Evolutionary conservation across 1,140 invertebrate genomes (phyloP), one percentile per base, ranked within the genome.

Genomic region (Cherax quadricarinatus): DNA sequence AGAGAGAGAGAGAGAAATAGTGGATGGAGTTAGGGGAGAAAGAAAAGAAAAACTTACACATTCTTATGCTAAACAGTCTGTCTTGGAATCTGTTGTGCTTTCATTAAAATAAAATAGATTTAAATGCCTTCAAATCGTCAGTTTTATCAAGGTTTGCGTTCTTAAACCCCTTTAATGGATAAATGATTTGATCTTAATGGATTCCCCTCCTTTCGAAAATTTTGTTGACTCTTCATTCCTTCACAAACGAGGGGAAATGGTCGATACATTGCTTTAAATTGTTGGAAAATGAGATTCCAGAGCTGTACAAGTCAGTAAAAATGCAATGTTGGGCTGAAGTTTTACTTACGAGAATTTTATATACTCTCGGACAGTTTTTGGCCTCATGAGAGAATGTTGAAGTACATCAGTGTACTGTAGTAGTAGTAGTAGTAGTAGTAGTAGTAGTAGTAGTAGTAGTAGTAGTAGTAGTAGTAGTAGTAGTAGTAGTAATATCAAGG

Each of bases 1-100:
- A 82, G 49, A 82, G 49, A 53, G 49, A 82, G 80, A 53, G 48
- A 82, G 48, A 53, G 80, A 82, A 49, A 53, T 18, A 53, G 80
- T 53, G 80, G 48, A 14, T 7, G 53, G 80, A 53, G 49, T 21
- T 16, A 16, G 12, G 78, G 30, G 49, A 51, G 5, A 48, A 80
- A 51, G n/a, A 14, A 30, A 14, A 21, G 24, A 21, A 85, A 60
- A 14, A 85, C 62, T 14, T 62, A 85, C 62, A 62, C 53, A n/a
- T 85, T 24, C 24, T 24, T 62, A 30, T 16, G 62, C 41, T 18
- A 60, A 80, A 48, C 30, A 12, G 49, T 30, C 7, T 0, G 6
- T 24, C 7, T 80, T 48, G 30, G 49, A 48, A 30, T 80, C 30
- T 30, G 49, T 80, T 18, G 9, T 80, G 49, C 12, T 14, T 57